Conservation (phyloP, 92 coral and sea anemone genomes). For the Nematostella vectensis region DNA sequence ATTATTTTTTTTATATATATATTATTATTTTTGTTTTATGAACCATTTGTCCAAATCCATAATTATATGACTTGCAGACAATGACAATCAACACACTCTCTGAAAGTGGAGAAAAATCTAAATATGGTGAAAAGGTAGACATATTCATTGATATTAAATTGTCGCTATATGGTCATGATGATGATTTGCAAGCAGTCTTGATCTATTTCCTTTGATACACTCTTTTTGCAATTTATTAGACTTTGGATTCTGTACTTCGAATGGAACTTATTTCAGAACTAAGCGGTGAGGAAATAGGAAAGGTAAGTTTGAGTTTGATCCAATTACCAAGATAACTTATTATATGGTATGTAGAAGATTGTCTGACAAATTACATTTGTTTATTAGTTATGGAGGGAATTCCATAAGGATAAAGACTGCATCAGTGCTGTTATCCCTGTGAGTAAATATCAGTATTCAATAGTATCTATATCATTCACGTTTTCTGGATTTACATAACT, state of each 20-base stretch:
- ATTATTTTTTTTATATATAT: too few relatives aligned
- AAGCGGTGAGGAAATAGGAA: slow-evolving; percentile 59
- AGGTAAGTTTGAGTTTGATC: slow-evolving; percentile 56
- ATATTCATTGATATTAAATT: background rate
- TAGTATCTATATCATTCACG: background rate
- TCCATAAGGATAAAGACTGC: slow-evolving; percentile 67
- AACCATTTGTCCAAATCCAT: too few relatives aligned
- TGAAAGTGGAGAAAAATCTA: slow-evolving; percentile 37
- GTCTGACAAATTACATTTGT: too few relatives aligned
- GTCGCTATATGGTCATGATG: background rate
- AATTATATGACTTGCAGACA: slow-evolving; percentile 7
- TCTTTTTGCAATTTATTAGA: slow-evolving; percentile 16
- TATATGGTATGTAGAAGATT: too few relatives aligned
- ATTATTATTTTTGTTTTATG: too few relatives aligned
- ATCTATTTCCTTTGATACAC: too few relatives aligned
- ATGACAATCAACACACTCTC: slow-evolving; percentile 35
- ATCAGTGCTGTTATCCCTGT: slow-evolving; percentile 89
- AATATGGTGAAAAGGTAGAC: slow-evolving; percentile 41
- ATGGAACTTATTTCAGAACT: slow-evolving; percentile 54
- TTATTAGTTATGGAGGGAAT: slow-evolving; percentile 90
- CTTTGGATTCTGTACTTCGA: slow-evolving; percentile 66
- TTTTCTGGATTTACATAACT: background rate
- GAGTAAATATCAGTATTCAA: slow-evolving; percentile 5
- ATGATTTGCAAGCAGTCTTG: background rate
- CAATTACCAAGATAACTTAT: too few relatives aligned